Conservation (phyloP, 1,140 invertebrate genomes). For the Cotesia vestalis region DNA sequence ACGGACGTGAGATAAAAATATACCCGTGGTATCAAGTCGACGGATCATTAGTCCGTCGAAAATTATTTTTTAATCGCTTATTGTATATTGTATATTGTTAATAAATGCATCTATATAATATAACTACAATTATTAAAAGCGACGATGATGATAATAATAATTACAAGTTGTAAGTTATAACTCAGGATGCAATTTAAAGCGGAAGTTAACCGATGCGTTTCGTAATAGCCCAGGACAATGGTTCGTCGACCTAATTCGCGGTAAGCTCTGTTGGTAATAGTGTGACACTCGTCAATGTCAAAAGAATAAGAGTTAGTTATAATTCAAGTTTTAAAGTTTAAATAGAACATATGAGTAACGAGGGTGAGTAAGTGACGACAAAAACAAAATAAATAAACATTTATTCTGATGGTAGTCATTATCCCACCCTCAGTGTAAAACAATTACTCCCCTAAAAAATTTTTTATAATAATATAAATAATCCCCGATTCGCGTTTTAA, state of each 20-base stretch:
- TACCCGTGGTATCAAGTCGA: background rate
- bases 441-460: constrained; percentile 11
- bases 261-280: background rate
- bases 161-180: constrained; percentile 9
- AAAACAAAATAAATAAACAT: constrained; percentile 14
- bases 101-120: constrained; percentile 2
- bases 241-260: constrained; percentile 31
- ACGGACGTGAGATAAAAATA: constrained; percentile 6
- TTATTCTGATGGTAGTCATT: background rate
- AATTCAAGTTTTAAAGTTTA: background rate
- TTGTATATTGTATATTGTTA: background rate
- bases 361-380: constrained; percentile 6
- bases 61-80: constrained; percentile 11
- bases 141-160: background rate
- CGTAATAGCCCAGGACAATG: constrained; percentile 29
- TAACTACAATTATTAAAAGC: background rate
- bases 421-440: constrained; percentile 25
- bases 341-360: constrained; percentile 2
- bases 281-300: background rate
- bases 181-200: constrained; percentile 30
- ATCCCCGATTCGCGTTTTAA: constrained; percentile 4
- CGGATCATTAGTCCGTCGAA: background rate
- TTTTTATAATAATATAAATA: background rate
- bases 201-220: constrained; percentile 33
- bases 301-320: constrained; percentile 7